Base-by-base conservation (phyloP, 2,888 invertebrate species). In the Drosophila barbarae region DNA sequence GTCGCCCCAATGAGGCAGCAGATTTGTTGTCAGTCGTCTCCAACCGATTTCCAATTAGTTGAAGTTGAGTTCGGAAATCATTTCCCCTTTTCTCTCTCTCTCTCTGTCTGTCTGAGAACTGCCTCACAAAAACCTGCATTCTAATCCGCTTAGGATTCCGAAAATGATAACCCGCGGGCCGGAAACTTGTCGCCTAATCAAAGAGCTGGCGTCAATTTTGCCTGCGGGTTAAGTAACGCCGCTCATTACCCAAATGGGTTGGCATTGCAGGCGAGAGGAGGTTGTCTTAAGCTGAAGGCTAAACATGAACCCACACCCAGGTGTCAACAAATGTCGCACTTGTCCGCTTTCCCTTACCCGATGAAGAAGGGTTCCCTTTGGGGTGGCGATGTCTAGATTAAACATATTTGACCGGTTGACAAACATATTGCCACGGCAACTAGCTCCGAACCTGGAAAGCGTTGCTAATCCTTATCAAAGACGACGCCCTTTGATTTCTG, bases 321-420 rank as follows among this genome's bases (percentile, higher is more conserved):
- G 85, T 85, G 84, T 83, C 82, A 82, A 85, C 82, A 81, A 69
- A 51, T 50, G 74, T 76, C 70, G 80, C 85, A 81, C 81, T 81
- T 85, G 74, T 67, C 42, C 57, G 67, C 72, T 67, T 76, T 76
- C 74, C 41, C 30, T 35, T 23, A 2, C 12, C 36, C 18, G 38
- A 10, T 5, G 4, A 52, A 46, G 4, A 52, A 46, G 58, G 47
- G 51, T 53, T 44, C 39, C 39, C 6, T 8, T 18, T 12, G 60
- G 39, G 39, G 41, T 41, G 49, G 21, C 21, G 28, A 49, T 30
- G 46, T 28, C 34, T 36, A 68, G 72, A 63, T 76, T 79, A 71
- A 76, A 71, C 77, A 69, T 23, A 23, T 55, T 82, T 18, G 83
- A 78, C 83, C 80, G 64, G 77, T 67, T 54, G 53, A 65, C 65